Base-by-base conservation (phyloP, 2,888 invertebrate species). In the Orchesellides sinensis region DNA sequence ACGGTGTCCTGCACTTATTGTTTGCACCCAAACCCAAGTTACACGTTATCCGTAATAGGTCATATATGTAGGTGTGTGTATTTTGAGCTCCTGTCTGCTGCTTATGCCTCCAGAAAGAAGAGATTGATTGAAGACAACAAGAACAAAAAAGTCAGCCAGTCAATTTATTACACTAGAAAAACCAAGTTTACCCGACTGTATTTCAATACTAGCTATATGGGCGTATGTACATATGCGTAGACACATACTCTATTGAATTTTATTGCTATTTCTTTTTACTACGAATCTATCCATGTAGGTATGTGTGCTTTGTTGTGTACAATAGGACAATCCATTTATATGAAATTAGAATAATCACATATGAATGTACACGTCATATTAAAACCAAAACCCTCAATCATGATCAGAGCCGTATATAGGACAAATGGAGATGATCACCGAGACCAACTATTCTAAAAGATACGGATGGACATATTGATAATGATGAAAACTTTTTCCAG, bases 121-220 rank as follows among this genome's bases (percentile, higher is more conserved):
- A 17, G 52, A 52, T 52, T 52, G 52, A 52, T 52, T 52, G 52
- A 52, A 52, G 52, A 52, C 52, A 5, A 4, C 47, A 12, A 47
- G 47, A 47, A 47, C 14, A 4, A 47, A 52, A 52, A 4, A 17
- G n/a, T n/a, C n/a, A n/a, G 40, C 2, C 14, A 40, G 40, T 2
- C 40, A 8, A 40, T 40, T 40, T 40, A 14, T 40, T n/a, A n/a
- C n/a, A n/a, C n/a, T n/a, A n/a, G n/a, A n/a, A n/a, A n/a, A n/a
- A n/a, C n/a, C n/a, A n/a, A n/a, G n/a, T n/a, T n/a, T 2, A 6
- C 47, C 14, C 17, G 47, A n/a, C 47, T 40, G 32, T 40, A 40
- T 40, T 40, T 10, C n/a, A 40, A 40, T 40, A 40, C 14, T 47
- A 47, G 47, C 25, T 25, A 54, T 54, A 25, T 8, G 23, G n/a